These are phyloP conservation scores for Drosophila albomicans DNA, from an alignment of 1,140 invertebrate genomes.

Conservation along the genomic window DNA sequence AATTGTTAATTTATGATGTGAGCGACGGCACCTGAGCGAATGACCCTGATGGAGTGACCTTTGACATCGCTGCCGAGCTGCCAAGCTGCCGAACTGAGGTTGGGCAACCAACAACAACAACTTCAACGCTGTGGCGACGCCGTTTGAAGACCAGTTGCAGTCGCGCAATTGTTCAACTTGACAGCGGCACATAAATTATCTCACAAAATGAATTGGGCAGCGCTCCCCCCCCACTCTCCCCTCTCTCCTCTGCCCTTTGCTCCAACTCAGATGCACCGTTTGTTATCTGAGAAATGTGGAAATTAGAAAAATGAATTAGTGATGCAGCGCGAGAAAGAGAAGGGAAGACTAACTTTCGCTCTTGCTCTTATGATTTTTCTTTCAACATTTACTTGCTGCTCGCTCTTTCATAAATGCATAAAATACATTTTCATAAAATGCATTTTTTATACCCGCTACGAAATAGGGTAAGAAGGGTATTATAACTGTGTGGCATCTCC, in stretches of 20 bases:
- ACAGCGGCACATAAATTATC: slow-evolving; percentile 74
- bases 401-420: slow-evolving; percentile 55
- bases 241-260: not conserved
- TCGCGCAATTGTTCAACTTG: slow-evolving; percentile 71
- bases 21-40: slow-evolving; percentile 59
- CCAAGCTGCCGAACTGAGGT: not conserved
- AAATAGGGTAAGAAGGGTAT: too few relatives aligned
- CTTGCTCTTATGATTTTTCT: slow-evolving; percentile 47
- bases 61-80: slow-evolving; percentile 16
- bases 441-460: slow-evolving; percentile 41
- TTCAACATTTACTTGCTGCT: slow-evolving; percentile 44
- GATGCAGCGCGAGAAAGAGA: slow-evolving; percentile 27
- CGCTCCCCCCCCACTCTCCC: not conserved
- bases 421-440: slow-evolving; percentile 28
- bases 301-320: slow-evolving; percentile 81
- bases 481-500: too few relatives aligned
- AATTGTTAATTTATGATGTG: slow-evolving; percentile 71
- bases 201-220: slow-evolving; percentile 68
- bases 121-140: not conserved
- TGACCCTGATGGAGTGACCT: slow-evolving; percentile 31
- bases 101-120: not conserved
- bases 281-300: slow-evolving; percentile 66
- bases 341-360: slow-evolving; percentile 35
- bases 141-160: slow-evolving; percentile 78
- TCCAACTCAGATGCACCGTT: slow-evolving; percentile 11